These are phyloP conservation scores for Cassiopea andromeda DNA, from an alignment of 30 jellyfish, hydroid and myxozoan species.

Conservation along the genomic window DNA sequence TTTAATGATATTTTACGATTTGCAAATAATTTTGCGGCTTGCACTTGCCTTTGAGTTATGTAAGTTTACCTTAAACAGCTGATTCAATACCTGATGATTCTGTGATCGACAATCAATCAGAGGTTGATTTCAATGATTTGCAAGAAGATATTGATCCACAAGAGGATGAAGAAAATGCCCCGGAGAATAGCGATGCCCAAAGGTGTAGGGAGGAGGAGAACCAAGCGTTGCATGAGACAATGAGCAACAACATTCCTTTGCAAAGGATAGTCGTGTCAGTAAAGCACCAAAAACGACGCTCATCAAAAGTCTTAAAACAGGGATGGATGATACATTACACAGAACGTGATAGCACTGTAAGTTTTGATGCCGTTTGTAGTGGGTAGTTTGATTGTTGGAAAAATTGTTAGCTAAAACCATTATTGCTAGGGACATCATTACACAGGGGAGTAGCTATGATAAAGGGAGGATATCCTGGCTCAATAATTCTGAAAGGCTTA, in stretches of 20 bases:
- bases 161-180: slow-evolving; percentile 61
- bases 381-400: no score
- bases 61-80: slow-evolving; percentile 60
- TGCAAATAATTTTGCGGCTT: no score
- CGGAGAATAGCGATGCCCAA: slow-evolving; percentile 62
- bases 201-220: slow-evolving; percentile 45
- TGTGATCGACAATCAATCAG: slow-evolving; percentile 56
- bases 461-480: no score
- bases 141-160: slow-evolving; percentile 69
- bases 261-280: slow-evolving; percentile 94
- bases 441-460: no score
- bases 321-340: slow-evolving; percentile 97
- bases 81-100: slow-evolving; percentile 81
- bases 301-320: slow-evolving; percentile 84
- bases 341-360: slow-evolving; percentile 75
- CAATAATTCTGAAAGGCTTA: no score
- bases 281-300: slow-evolving; percentile 79
- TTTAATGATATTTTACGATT: no score
- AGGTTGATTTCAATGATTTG: slow-evolving; percentile 48
- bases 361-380: not conserved
- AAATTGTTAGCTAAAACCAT: no score
- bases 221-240: slow-evolving; percentile 65
- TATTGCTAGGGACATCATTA: no score
- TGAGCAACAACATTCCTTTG: slow-evolving; percentile 89
- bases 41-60: no score